phyloP scores from a whole-genome alignment of 2,113 vertebrate genomes.

The Burhinus oedicnemus region DNA sequence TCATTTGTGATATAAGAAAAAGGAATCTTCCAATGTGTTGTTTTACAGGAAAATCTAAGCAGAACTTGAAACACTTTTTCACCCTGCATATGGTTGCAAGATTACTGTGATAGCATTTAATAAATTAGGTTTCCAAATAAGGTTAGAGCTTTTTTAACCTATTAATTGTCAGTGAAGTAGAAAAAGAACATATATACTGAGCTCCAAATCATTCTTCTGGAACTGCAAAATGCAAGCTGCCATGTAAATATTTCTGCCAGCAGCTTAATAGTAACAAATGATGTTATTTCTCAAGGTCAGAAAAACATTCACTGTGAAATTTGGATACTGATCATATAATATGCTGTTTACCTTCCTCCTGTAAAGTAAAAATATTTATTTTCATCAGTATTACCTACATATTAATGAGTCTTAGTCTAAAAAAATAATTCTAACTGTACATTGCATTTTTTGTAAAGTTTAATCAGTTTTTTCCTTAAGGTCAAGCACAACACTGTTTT shows the following conservation, averaged over 20 bases:
- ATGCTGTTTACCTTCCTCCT: background rate
- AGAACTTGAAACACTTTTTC: background rate
- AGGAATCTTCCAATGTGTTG: background rate
- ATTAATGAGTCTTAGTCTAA: background rate
- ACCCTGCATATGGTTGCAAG: background rate
- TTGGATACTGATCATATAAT: background rate
- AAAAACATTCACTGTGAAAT: background rate
- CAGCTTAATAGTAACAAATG: conserved; percentile 22
- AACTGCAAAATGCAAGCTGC: conserved; percentile 22
- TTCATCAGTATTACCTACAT: background rate
- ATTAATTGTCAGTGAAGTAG: conserved; percentile 19
- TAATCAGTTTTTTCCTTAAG: background rate
- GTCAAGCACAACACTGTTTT: background rate
- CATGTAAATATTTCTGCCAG: conserved; percentile 28
- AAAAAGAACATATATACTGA: background rate
- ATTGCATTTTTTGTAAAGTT: background rate
- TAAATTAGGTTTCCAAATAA: conserved; percentile 23
- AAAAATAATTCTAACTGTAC: too few species aligned
- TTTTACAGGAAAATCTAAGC: background rate
- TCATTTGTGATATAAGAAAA: background rate
- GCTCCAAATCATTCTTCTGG: conserved; percentile 11
- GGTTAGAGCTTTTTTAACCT: conserved; percentile 8
- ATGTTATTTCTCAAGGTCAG: background rate
- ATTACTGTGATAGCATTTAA: background rate
- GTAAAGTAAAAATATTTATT: background rate